Conservation (phyloP, 1,140 invertebrate species). For the Conopomorpha cramerella region DNA sequence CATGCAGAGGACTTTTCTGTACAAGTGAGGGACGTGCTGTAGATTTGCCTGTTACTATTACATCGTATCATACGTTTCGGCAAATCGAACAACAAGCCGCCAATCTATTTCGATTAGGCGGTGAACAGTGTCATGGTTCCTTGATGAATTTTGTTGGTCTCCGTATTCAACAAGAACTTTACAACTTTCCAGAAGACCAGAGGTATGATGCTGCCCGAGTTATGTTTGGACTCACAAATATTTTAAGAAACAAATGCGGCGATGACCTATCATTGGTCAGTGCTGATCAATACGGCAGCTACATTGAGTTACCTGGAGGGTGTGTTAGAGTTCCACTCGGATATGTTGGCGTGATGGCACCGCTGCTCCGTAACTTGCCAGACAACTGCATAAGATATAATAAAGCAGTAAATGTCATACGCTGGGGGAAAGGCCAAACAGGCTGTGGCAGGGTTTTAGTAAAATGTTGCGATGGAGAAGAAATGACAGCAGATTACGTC, state of each 20-base stretch:
- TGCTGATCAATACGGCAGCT: slow-evolving; percentile 69
- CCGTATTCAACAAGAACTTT: slow-evolving; percentile 68
- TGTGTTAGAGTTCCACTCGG: slow-evolving; percentile 66
- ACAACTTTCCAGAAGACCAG: slow-evolving; percentile 70
- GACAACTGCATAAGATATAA: slow-evolving; percentile 62
- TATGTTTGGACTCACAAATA: slow-evolving; percentile 68
- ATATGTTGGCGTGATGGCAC: slow-evolving; percentile 67
- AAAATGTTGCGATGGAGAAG: slow-evolving; percentile 73
- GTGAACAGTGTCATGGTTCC: slow-evolving; percentile 63
- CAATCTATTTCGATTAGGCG: slow-evolving; percentile 63
- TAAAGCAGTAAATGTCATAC: slow-evolving; percentile 66
- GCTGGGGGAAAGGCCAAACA: slow-evolving; percentile 62
- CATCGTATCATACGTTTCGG: slow-evolving; percentile 66
- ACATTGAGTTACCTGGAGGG: slow-evolving; percentile 70
- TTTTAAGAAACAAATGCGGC: slow-evolving; percentile 62
- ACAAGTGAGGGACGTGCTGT: slow-evolving; percentile 69
- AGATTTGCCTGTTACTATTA: slow-evolving; percentile 64
- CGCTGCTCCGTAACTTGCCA: slow-evolving; percentile 64
- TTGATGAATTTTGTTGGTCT: slow-evolving; percentile 67
- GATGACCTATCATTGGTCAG: slow-evolving; percentile 68
- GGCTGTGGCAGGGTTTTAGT: slow-evolving; percentile 61
- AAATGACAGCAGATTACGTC: slow-evolving; percentile 76
- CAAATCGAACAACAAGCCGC: slow-evolving; percentile 68
- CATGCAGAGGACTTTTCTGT: slow-evolving; percentile 63
- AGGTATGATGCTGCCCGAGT: slow-evolving; percentile 68